Percentiles rank a stretch among this genome's conserved stretches.
phyloP scores from a whole-genome alignment of 2,888 invertebrate species.

The Ceriagrion tenellum region DNA sequence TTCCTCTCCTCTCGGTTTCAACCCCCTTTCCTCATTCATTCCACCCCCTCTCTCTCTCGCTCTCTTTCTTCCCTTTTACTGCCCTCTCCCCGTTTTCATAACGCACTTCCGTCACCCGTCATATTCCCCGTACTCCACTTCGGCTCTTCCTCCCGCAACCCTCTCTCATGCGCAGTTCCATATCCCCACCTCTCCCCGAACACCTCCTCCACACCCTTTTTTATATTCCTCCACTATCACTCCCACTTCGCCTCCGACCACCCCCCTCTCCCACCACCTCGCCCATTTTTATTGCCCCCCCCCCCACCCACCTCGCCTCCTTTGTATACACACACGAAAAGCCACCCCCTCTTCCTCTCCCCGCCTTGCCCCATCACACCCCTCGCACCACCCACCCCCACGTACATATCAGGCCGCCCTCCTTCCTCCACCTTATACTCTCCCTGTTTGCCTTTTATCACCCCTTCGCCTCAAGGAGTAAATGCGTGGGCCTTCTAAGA shows the following conservation, averaged over 20 bases:
- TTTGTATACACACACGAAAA: neutral
- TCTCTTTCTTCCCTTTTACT: constrained; percentile 63
- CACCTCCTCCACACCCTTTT: constrained; percentile 67
- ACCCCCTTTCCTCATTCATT: constrained; percentile 55
- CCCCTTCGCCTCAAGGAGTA: constrained; percentile 33
- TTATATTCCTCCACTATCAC: constrained; percentile 35
- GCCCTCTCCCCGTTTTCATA: constrained; percentile 68
- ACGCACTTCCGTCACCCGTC: constrained; percentile 30
- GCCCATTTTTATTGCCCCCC: constrained; percentile 66
- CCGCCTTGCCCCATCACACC: too few species aligned
- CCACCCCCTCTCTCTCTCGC: constrained; percentile 68
- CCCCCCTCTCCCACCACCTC: constrained; percentile 63
- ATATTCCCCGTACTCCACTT: constrained; percentile 55
- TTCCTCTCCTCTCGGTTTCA: neutral
- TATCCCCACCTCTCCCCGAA: constrained; percentile 16
- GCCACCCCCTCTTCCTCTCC: neutral
- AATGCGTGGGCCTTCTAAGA: constrained; percentile 17
- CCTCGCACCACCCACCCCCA: neutral
- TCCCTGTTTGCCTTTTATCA: constrained; percentile 40
- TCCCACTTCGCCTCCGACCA: neutral
- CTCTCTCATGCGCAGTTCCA: neutral
- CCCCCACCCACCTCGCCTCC: constrained; percentile 65
- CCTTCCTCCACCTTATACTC: neutral
- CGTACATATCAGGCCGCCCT: too few species aligned
- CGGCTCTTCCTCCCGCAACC: constrained; percentile 66